phyloP scores from a whole-genome alignment of 30 jellyfish, hydroid and myxozoan species.

The Hydractinia symbiolongicarpus region DNA sequence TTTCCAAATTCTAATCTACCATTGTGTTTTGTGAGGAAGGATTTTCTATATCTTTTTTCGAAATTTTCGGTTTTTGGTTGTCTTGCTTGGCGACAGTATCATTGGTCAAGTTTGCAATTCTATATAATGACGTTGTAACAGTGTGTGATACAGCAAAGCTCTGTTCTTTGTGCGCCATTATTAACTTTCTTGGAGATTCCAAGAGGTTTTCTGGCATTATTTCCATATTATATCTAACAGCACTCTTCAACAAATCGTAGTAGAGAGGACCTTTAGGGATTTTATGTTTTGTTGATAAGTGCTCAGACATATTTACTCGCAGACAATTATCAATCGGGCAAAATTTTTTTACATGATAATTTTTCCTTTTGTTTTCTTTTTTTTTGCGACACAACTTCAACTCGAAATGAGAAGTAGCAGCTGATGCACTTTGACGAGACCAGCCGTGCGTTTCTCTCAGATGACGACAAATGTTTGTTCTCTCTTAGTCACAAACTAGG shows the following conservation, averaged over 20 bases:
- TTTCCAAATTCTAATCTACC: too few relatives aligned
- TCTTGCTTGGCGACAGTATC: too few relatives aligned
- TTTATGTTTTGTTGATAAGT: background rate
- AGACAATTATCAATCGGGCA: slow-evolving; percentile 9
- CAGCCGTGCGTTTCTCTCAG: too few relatives aligned
- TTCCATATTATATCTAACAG: background rate
- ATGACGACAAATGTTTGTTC: too few relatives aligned
- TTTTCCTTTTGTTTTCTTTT: background rate
- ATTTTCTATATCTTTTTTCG: too few relatives aligned
- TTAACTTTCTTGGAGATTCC: background rate
- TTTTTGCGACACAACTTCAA: background rate
- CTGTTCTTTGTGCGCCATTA: too few relatives aligned
- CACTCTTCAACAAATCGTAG: slow-evolving; percentile 1
- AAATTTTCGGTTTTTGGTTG: too few relatives aligned
- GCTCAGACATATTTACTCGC: slow-evolving; percentile 6
- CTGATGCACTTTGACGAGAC: background rate
- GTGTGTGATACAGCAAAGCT: too few relatives aligned
- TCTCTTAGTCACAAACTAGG: too few relatives aligned
- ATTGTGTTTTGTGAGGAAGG: too few relatives aligned
- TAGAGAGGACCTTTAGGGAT: background rate
- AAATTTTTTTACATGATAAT: background rate
- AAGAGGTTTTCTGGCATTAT: background rate
- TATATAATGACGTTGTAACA: too few relatives aligned
- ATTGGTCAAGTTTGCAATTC: too few relatives aligned
- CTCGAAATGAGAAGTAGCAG: background rate